A percentile compares a stretch with the other conserved stretches of the same genome.
These are phyloP conservation scores for Benthochromis sp. DNA, from an alignment of 2,113 vertebrate genomes.

Conservation along the genomic window DNA sequence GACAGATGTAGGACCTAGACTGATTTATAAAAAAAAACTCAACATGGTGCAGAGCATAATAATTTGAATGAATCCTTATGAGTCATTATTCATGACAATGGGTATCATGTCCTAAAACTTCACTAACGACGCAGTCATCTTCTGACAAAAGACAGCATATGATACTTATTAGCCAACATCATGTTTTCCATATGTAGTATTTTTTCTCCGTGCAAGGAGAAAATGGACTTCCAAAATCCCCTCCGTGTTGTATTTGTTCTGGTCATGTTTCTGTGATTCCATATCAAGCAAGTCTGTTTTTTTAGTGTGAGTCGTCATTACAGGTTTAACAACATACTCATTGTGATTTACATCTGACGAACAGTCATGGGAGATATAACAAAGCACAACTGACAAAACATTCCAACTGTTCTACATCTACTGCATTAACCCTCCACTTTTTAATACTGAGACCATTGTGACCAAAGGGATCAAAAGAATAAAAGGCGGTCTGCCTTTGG, in stretches of 20 bases:
- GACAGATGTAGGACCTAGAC: background rate
- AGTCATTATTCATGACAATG: conserved; percentile 35
- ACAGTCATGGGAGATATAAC: conserved; percentile 35
- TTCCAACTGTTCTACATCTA: conserved; percentile 20
- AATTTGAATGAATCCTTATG: background rate
- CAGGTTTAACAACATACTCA: conserved; percentile 1
- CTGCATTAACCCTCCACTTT: background rate
- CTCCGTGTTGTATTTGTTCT: conserved; percentile 31
- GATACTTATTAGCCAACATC: conserved; percentile 35
- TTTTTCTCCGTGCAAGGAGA: background rate
- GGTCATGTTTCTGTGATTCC: conserved; percentile 21
- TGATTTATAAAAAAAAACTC: background rate
- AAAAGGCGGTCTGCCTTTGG: background rate
- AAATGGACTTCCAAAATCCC: conserved; percentile 8
- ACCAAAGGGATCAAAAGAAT: background rate
- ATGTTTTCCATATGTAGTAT: conserved; percentile 42
- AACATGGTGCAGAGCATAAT: background rate
- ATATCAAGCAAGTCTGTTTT: conserved; percentile 20
- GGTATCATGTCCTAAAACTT: conserved; percentile 19
- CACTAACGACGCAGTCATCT: conserved; percentile 24
- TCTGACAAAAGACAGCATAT: background rate
- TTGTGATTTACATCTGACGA: conserved; percentile 25
- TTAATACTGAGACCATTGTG: background rate
- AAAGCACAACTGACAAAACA: conserved; percentile 23
- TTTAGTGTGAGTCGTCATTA: conserved; percentile 3